phyloP scores from a whole-genome alignment of 2,113 vertebrate genomes.

The Odontophorus gujanensis region DNA sequence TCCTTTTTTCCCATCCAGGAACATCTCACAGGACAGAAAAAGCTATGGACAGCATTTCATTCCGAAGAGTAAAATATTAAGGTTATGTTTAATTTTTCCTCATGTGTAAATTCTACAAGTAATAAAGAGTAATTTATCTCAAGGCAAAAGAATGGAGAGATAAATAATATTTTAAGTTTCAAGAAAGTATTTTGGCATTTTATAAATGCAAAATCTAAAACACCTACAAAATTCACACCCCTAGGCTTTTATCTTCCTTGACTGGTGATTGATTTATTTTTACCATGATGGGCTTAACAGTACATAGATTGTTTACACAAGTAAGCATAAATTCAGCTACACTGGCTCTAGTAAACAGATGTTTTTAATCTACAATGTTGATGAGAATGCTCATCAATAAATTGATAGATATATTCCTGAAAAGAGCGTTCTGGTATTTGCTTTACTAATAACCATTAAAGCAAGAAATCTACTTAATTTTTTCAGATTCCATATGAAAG shows the following conservation, averaged over 20 bases:
- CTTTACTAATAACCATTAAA: constrained; percentile 55
- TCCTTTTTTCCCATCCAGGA: not conserved
- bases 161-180: not conserved
- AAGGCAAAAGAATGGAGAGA: not conserved
- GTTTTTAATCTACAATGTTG: not conserved
- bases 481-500: not conserved
- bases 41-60: not conserved
- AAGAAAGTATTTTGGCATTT: not conserved
- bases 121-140: not conserved
- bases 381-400: constrained; percentile 55
- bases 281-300: not conserved
- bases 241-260: not conserved
- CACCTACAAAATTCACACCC: not conserved
- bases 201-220: constrained; percentile 13
- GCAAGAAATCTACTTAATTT: not conserved
- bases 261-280: constrained; percentile 9
- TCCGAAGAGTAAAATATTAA: not conserved
- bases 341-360: not conserved
- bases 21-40: not conserved
- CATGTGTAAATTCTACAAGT: not conserved
- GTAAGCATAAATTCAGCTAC: constrained; percentile 59
- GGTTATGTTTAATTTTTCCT: not conserved
- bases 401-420: constrained; percentile 40
- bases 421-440: constrained; percentile 54
- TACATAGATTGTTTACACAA: constrained; percentile 29